These are phyloP conservation scores for Drosophila melanica DNA, from an alignment of 1,140 invertebrate genomes.

Conservation along the genomic window DNA sequence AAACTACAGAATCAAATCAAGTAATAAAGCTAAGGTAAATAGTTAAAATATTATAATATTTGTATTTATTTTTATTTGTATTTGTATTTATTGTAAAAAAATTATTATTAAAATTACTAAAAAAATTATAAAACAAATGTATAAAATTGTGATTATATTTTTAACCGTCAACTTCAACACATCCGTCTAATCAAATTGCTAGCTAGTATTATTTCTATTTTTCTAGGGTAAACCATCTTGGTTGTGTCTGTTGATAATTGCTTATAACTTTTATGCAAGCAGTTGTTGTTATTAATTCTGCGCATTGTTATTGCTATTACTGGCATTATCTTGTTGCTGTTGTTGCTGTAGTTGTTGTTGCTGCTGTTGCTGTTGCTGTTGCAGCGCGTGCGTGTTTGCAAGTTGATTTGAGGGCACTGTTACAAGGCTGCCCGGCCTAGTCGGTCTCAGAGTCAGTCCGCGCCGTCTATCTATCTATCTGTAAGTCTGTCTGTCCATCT, in stretches of 20 bases:
- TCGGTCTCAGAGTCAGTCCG: slow-evolving; percentile 12
- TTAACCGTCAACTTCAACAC: too few species aligned
- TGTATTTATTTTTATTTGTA: too few species aligned
- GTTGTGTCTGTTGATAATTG: slow-evolving; percentile 5
- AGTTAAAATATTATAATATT: too few species aligned
- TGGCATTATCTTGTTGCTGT: slow-evolving; percentile 24
- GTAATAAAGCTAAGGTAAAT: too few species aligned
- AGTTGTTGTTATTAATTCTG: slow-evolving; percentile 44
- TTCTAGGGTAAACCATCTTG: not conserved
- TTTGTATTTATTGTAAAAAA: too few species aligned
- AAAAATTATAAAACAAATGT: too few species aligned
- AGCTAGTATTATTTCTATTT: not conserved
- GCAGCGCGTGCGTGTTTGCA: slow-evolving; percentile 66
- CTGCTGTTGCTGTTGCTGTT: slow-evolving; percentile 20
- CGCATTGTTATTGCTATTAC: slow-evolving; percentile 37
- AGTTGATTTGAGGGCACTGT: slow-evolving; percentile 77
- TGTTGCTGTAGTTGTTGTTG: slow-evolving; percentile 27
- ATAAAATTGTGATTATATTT: too few species aligned
- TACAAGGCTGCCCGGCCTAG: slow-evolving; percentile 70
- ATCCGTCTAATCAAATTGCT: too few species aligned
- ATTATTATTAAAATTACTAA: too few species aligned
- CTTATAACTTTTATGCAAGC: slow-evolving; percentile 11
- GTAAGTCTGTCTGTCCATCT: slow-evolving; percentile 16
- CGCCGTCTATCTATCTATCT: slow-evolving; percentile 10
- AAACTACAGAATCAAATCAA: too few species aligned